Evolutionary conservation across 2,113 vertebrate species (phyloP), one percentile per base, ranked within the genome.

Genomic region (Ardeotis arabs): DNA sequence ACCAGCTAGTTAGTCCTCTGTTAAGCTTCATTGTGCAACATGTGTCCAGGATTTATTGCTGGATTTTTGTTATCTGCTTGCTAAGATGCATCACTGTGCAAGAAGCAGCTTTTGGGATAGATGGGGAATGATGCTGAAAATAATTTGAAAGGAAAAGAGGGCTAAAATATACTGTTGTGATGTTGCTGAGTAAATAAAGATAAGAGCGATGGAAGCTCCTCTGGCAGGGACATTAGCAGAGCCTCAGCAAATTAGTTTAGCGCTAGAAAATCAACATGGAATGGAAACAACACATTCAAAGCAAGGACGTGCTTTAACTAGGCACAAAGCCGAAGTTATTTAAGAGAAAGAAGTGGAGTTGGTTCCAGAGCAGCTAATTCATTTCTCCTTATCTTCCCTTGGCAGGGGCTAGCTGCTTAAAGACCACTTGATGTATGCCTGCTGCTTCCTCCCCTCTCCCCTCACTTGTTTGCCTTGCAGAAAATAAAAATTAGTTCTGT

Each of bases 321-420:
- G 96, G 95, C 92, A 90, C 84, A 11, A 87, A 93, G 94, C 89
- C 14, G 14, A 87, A 90, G 72, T 59, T 63, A 62, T 75, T 97
- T 87, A 59, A 95, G 90, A 92, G 76, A 91, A 64, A 90, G 87
- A 33, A 90, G 88, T 9, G 13, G 92, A 87, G 92, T 68, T 93
- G 80, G 89, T 93, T 95, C 90, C 95, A 96, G 89, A 96, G 73
- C 24, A 96, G 79, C 84, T 95, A 78, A 96, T 97, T 96, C 88
- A 91, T 96, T 87, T 89, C 63, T 77, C 89, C 95, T 97, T 97
- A 97, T 96, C 97, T 96, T 78, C 75, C 50, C 55, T 93, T 96
- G 96, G 94, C 97, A 96, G 95, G 55, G 88, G 41, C 73, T 86
- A 14, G 56, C 79, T 78, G 92, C 78, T 72, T 86, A 25, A 91